Evolutionary conservation across 1,140 invertebrate species (phyloP), one percentile per base, ranked within the genome.

Genomic region (Hycleus phaleratus): DNA sequence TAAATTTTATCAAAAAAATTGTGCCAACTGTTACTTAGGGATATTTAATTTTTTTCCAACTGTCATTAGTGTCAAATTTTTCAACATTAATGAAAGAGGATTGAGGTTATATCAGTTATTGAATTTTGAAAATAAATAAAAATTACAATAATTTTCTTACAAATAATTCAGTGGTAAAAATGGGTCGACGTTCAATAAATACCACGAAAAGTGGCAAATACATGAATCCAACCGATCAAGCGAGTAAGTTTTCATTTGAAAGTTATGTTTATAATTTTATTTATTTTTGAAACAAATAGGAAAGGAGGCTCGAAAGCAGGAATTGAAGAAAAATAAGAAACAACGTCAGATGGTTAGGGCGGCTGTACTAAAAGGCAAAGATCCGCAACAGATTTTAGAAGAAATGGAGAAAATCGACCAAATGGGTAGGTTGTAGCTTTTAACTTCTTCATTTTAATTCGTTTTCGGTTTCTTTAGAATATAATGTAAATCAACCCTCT

Each of bases 201-300:
- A 96, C 93, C 85, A 98, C 95, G 26, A 98, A 98, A 82, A 97
- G 94, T 95, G 95, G 95, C 71, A 98, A 98, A 84, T 98, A 95
- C 69, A 98, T 98, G 94, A 98, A 98, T 79, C 95, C 95, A 24
- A 97, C 95, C 4, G 95, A 98, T 78, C 95, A 97, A 87, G 95
- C 94, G 54, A 79, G 93, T 94, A 86, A 90, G 91, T 9, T 26
- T 26, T 46, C 51, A 44, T 46, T 55, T 56, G 3, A 44, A 40
- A 59, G 25, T 56, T 61, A 60, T 46, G 50, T 26, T 8, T 7
- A 47, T 46, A 2, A 45, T 40, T 39, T 39, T 52, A 32, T 49
- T 56, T 56, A 60, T 61, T 56, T 56, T 55, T 56, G 25, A 60
- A 49, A 44, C 62, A 73, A 79, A 56, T 64, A 94, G 93, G 94